phyloP scores from a whole-genome alignment of 1,140 invertebrate genomes.

The Ceratoteleas bidentatus region DNA sequence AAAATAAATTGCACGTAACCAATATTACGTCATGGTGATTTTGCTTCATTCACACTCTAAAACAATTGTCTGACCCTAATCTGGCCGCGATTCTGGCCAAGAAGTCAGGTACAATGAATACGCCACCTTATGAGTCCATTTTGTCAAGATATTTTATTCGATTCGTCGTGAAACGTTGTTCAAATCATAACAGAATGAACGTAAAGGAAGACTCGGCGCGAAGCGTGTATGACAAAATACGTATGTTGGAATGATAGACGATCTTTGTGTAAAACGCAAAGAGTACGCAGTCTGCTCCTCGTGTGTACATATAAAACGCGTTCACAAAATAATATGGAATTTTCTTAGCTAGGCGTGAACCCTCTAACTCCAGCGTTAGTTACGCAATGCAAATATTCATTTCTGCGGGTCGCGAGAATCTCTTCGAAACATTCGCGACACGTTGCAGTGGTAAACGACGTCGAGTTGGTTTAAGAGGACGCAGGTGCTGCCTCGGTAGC shows the following conservation, averaged over 20 bases:
- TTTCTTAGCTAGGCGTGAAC: conserved; percentile 18
- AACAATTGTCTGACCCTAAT: no score
- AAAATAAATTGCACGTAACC: no score
- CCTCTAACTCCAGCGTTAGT: conserved; percentile 20
- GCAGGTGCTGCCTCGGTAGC: conserved; percentile 74
- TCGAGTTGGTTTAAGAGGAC: conserved; percentile 72
- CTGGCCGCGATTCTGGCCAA: no score
- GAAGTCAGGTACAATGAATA: no score
- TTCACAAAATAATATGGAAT: conserved; percentile 22
- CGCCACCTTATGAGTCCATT: no score
- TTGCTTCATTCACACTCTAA: no score
- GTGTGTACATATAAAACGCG: conserved; percentile 29
- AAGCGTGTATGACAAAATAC: no score
- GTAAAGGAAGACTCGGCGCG: no score
- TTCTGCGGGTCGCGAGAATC: conserved; percentile 15
- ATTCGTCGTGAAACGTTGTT: no score
- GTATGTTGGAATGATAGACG: conserved; percentile 5
- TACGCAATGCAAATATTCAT: conserved; percentile 10
- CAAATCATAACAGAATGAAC: no score
- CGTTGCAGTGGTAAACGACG: not conserved
- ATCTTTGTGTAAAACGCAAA: conserved; percentile 42
- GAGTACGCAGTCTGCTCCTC: conserved; percentile 30
- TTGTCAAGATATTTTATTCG: no score
- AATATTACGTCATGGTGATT: no score
- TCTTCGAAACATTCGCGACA: conserved; percentile 24